Evolutionary conservation across 2,888 invertebrate genomes (phyloP).

Genomic region (Sycophila texana): DNA sequence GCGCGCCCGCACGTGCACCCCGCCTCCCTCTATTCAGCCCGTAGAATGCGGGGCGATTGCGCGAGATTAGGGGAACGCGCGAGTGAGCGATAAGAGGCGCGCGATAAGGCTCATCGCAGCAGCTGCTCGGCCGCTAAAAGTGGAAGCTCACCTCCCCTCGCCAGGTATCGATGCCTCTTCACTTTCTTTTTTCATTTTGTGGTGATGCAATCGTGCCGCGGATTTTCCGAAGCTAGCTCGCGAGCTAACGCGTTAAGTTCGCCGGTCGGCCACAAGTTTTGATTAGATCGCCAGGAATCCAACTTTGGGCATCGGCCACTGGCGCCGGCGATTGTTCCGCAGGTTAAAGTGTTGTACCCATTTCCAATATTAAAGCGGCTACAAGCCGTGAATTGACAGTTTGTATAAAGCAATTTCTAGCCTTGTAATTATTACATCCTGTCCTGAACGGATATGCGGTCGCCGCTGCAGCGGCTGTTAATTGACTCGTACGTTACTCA

Average conservation of each 20-base stretch:
- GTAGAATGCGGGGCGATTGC: not conserved
- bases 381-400: not conserved
- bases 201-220: too few relatives aligned
- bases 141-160: not conserved
- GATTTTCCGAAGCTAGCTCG: too few relatives aligned
- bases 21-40: not conserved
- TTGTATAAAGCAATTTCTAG: slow-evolving; percentile 6
- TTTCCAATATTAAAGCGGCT: too few relatives aligned
- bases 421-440: not conserved
- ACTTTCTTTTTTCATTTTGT: not conserved
- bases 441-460: too few relatives aligned
- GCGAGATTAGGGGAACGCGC: slow-evolving; percentile 25
- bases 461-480: too few relatives aligned
- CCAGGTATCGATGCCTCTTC: not conserved
- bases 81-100: slow-evolving; percentile 8
- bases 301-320: not conserved
- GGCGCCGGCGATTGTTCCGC: too few relatives aligned
- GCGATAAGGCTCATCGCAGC: slow-evolving; percentile 26
- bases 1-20: not conserved
- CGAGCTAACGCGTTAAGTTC: not conserved
- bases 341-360: too few relatives aligned
- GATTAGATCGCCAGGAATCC: not conserved
- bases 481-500: too few relatives aligned
- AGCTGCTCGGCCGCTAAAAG: slow-evolving; percentile 2
- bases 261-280: not conserved